Base-by-base conservation (phyloP, 2,113 vertebrate species). In the Solea senegalensis region DNA sequence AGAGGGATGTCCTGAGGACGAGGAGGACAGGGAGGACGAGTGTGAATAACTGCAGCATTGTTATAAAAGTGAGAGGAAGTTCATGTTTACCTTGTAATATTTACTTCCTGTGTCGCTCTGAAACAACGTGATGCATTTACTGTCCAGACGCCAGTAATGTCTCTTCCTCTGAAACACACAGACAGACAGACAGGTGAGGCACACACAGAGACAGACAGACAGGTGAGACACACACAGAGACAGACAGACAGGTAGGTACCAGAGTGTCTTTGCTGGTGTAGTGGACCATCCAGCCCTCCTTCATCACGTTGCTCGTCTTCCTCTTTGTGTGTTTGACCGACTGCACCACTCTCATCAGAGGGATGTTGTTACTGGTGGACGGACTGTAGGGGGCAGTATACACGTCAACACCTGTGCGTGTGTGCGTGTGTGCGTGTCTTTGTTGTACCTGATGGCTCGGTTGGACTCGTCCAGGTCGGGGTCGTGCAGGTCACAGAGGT, bases 281-380 rank as follows among this genome's bases (percentile, higher is more conserved):
- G 86, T 99, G 97, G 81, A 98, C 97, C 94, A 99, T 95, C 97
- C 97, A 99, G 2, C 97, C 97, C 71, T 99, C 97, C 81, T 98
- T 97, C 94, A 97, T 93, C 27, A 97, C 96, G 0, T 92, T 95
- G 90, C 96, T 97, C 85, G 94, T 97, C 94, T 95, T 98, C 93
- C 97, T 94, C 90, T 99, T 99, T 0, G 95, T 96, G 87, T 99
- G 96, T 82, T 97, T 97, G 74, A 99, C 93, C 46, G 97, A 99
- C 74, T 99, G 97, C 13, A 99, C 97, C 0, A 99, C 94, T 88
- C 97, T 89, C 97, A 99, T 99, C 82, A 98, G 93, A 0, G 97
- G 97, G 83, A 99, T 99, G 86, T 99, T 99, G 93, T 97, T 99
- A 90, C 97, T 99, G 83, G 96, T 96, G 44, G 95, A 96, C 48